Evolutionary conservation across 2,113 vertebrate genomes (phyloP).

Genomic region (Pachycephala philippinensis): DNA sequence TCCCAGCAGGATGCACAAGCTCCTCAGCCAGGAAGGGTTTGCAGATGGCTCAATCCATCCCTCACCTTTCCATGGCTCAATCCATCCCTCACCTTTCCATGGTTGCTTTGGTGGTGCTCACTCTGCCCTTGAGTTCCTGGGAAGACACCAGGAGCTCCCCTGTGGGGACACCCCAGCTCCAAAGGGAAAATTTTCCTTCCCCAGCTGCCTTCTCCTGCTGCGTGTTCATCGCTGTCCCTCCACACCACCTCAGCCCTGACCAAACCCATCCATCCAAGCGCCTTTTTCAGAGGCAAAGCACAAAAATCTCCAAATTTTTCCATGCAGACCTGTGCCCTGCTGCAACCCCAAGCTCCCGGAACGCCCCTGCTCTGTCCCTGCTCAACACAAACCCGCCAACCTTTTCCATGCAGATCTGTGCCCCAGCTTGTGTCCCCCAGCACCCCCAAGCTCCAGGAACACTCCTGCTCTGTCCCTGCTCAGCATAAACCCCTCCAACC

Average conservation of each 20-base stretch:
- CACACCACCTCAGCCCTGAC: background rate
- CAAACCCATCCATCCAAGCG: background rate
- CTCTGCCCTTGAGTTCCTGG: background rate
- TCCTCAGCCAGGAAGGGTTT: background rate
- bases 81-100: background rate
- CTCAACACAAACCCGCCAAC: accelerated
- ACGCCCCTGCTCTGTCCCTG: background rate
- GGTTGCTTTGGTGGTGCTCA: background rate
- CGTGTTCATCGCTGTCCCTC: background rate
- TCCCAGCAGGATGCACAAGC: background rate
- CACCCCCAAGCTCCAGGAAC: background rate
- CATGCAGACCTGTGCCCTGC: background rate
- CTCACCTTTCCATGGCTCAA: background rate
- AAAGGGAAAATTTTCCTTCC: background rate
- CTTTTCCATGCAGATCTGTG: accelerated
- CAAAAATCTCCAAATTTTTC: background rate
- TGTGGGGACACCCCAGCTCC: background rate
- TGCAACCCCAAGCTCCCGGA: background rate
- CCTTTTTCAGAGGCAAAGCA: background rate
- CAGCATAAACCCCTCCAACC: background rate
- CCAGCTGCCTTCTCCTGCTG: background rate
- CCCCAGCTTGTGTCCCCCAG: accelerated
- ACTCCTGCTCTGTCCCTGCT: too few relatives aligned
- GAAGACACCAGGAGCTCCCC: background rate
- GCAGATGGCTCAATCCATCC: background rate